Conservation (phyloP, 2,797 vertebrate species). For the Hypotaenidia philippensis region DNA sequence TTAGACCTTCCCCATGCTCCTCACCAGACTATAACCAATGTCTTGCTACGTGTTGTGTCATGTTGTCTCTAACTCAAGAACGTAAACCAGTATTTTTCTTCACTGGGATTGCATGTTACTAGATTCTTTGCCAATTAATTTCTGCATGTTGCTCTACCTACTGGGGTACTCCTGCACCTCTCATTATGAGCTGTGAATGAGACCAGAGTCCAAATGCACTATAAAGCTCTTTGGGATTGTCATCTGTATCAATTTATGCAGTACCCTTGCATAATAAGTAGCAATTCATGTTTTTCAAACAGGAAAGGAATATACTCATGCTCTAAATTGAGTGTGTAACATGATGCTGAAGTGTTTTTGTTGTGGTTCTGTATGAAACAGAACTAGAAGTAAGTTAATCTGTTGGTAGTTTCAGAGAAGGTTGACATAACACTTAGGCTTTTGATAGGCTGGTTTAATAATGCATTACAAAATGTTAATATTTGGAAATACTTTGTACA, state of each 20-base stretch:
- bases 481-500: neutral
- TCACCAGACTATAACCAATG: neutral
- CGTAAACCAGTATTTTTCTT: neutral
- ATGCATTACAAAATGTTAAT: neutral
- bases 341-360: neutral
- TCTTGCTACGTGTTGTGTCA: neutral
- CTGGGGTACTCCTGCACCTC: neutral
- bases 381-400: neutral
- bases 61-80: neutral
- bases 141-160: neutral
- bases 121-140: neutral
- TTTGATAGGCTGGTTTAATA: neutral
- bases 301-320: neutral
- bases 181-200: neutral
- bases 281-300: neutral
- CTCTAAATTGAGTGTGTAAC: neutral
- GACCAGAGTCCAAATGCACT: neutral
- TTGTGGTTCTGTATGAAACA: neutral
- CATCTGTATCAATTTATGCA: neutral
- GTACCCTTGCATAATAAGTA: neutral
- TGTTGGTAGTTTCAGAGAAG: neutral
- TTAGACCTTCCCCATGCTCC: neutral
- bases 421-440: neutral
- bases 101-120: neutral
- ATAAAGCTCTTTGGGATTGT: neutral